Percentiles rank a stretch among this genome's conserved stretches.
Evolutionary conservation across 2,888 invertebrate genomes (phyloP).

Genomic region (Cancer borealis): DNA sequence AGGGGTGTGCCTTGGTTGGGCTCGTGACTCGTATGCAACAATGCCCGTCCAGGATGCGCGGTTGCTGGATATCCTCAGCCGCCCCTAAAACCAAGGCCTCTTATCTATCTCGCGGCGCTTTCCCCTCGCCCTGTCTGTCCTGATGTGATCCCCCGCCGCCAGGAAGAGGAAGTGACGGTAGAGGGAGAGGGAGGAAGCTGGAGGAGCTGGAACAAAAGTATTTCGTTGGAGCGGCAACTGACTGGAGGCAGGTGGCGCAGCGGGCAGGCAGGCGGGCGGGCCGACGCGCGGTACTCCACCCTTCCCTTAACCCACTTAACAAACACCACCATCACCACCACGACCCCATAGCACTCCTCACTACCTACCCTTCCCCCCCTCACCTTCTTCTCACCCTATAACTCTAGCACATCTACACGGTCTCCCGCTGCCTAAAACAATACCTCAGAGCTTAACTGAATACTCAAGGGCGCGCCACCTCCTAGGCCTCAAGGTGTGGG

Average conservation of each 20-base stretch:
- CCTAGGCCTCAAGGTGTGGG: neutral
- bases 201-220: slow-evolving; percentile 27
- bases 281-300: slow-evolving; percentile 46
- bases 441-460: neutral
- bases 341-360: neutral
- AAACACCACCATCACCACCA: slow-evolving; percentile 50
- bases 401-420: neutral
- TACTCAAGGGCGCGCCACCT: neutral
- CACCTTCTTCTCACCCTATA: neutral
- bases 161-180: slow-evolving; percentile 39
- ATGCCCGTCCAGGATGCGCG: slow-evolving; percentile 15
- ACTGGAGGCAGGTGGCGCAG: slow-evolving; percentile 31
- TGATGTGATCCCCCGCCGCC: neutral
- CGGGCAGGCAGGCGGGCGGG: slow-evolving; percentile 12
- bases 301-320: slow-evolving; percentile 49
- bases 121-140: neutral
- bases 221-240: neutral
- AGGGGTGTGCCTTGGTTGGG: slow-evolving; percentile 36
- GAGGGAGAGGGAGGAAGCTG: neutral
- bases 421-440: neutral
- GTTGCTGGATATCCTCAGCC: slow-evolving; percentile 16
- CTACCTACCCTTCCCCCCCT: neutral
- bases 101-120: neutral
- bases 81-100: no score
- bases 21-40: slow-evolving; percentile 49